Conservation (phyloP, 2,888 invertebrate species). For the Amphipoea oculea region DNA sequence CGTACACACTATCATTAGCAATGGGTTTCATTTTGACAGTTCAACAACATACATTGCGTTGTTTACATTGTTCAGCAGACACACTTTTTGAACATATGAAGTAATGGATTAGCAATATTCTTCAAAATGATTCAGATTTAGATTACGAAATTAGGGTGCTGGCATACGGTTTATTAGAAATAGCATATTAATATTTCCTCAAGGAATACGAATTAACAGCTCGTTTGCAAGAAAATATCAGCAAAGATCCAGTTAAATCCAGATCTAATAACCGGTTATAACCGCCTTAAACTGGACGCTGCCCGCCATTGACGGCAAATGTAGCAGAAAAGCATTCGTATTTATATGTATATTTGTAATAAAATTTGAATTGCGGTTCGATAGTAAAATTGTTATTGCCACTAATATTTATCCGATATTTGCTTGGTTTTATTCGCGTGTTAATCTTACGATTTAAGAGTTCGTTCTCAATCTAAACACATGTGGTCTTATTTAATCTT, state of each 20-base stretch:
- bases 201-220: slow-evolving; percentile 8
- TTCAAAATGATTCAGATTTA: too few relatives aligned
- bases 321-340: slow-evolving; percentile 63
- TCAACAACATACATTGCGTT: too few relatives aligned
- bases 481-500: slow-evolving; percentile 15
- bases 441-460: slow-evolving; percentile 2
- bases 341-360: slow-evolving; percentile 38
- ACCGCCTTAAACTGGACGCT: slow-evolving; percentile 41
- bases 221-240: slow-evolving; percentile 46
- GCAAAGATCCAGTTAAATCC: slow-evolving; percentile 35
- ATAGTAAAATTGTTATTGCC: slow-evolving; percentile 46
- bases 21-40: too few relatives aligned
- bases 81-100: too few relatives aligned
- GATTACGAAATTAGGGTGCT: too few relatives aligned
- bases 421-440: slow-evolving; percentile 29
- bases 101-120: too few relatives aligned
- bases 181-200: background rate
- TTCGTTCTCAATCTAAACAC: background rate
- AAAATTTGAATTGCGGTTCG: slow-evolving; percentile 48
- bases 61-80: too few relatives aligned
- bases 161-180: background rate
- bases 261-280: slow-evolving; percentile 45
- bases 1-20: too few relatives aligned
- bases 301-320: slow-evolving; percentile 46
- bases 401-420: slow-evolving; percentile 42